phyloP scores from a whole-genome alignment of 2,888 invertebrate species.

The Lysandra bellargus region DNA sequence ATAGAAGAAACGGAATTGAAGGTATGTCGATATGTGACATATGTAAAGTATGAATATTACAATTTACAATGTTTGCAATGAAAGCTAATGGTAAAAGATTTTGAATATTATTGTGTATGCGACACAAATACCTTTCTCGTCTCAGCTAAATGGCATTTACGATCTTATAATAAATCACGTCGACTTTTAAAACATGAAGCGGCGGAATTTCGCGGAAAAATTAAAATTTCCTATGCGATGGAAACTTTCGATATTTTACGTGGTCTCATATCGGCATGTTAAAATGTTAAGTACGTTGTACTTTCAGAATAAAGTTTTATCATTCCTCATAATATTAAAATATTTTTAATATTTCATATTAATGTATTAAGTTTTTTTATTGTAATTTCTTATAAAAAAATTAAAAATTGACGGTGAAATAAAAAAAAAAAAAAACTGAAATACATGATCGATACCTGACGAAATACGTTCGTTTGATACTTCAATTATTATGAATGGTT shows the following conservation, averaged over 20 bases:
- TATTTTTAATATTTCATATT: background rate
- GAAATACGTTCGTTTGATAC: constrained; percentile 5
- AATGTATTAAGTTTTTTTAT: background rate
- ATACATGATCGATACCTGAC: background rate
- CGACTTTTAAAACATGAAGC: constrained; percentile 67
- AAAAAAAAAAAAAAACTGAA: no score
- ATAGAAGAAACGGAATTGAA: no score
- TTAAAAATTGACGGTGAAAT: no score
- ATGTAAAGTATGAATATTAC: background rate
- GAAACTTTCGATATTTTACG: constrained; percentile 66
- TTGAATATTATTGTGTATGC: constrained; percentile 46
- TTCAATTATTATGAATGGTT: background rate
- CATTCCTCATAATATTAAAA: background rate
- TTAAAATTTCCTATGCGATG: constrained; percentile 63
- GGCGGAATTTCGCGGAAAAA: constrained; percentile 61
- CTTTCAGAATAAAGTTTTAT: constrained; percentile 25
- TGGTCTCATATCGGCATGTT: constrained; percentile 48
- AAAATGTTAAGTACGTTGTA: constrained; percentile 27
- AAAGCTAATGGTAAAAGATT: constrained; percentile 13
- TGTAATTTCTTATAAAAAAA: no score
- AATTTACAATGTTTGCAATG: background rate
- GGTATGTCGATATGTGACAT: no score
- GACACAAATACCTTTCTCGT: constrained; percentile 56
- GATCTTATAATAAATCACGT: constrained; percentile 68
- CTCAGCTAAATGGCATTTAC: constrained; percentile 62